phyloP scores from a whole-genome alignment of 2,888 invertebrate genomes.

The Sinodicranocentrus sp. region DNA sequence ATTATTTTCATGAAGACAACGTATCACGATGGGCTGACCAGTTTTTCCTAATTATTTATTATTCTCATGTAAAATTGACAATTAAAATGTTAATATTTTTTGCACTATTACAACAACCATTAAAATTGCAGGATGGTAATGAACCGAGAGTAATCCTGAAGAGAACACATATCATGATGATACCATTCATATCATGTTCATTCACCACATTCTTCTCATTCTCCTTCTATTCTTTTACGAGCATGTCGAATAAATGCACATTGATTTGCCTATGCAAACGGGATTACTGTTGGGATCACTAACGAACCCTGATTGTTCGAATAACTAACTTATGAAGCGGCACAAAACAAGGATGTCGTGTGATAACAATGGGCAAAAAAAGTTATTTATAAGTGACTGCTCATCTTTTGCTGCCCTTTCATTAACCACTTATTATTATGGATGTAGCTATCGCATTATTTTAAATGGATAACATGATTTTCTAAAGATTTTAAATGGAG shows the following conservation, averaged over 20 bases:
- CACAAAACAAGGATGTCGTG: background rate
- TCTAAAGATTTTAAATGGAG: conserved; percentile 4
- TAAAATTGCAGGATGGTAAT: conserved; percentile 44
- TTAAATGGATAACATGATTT: conserved; percentile 33
- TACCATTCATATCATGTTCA: conserved; percentile 19
- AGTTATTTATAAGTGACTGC: conserved; percentile 33
- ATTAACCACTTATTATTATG: conserved; percentile 48
- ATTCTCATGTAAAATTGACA: conserved; percentile 63
- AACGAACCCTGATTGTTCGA: conserved; percentile 54
- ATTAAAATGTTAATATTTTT: conserved; percentile 62
- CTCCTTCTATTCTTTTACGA: background rate
- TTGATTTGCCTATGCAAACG: conserved; percentile 5
- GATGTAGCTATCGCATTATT: conserved; percentile 31
- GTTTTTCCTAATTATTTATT: conserved; percentile 60
- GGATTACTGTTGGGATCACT: conserved; percentile 26
- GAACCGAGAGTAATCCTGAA: conserved; percentile 33
- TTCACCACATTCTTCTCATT: conserved; percentile 1
- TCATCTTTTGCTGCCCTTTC: conserved; percentile 37
- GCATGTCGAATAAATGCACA: background rate
- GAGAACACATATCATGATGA: background rate
- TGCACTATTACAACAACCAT: conserved; percentile 48
- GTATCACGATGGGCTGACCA: conserved; percentile 48
- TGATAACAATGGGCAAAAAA: conserved; percentile 19
- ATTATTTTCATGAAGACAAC: conserved; percentile 35
- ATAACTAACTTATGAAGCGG: conserved; percentile 20